These are phyloP conservation scores for Gorsachius goisagi DNA, from an alignment of 2,113 vertebrate genomes.

Conservation along the genomic window DNA sequence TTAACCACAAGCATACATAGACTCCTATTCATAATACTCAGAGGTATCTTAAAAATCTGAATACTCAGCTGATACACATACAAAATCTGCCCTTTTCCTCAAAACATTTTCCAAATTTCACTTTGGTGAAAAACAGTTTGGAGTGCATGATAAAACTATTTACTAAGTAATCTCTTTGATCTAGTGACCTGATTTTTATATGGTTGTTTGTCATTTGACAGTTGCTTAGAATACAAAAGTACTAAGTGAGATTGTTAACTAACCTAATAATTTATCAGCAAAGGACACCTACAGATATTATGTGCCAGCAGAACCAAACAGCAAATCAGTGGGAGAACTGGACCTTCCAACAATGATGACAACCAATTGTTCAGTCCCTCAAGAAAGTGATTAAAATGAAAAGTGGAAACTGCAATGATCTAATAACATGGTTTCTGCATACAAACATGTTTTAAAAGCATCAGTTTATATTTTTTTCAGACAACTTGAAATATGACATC, in stretches of 20 bases:
- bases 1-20: background rate
- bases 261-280: background rate
- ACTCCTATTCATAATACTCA: background rate
- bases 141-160: background rate
- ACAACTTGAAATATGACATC: background rate
- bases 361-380: background rate
- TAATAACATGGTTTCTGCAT: background rate
- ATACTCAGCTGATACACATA: background rate
- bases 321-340: background rate
- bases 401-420: background rate
- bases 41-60: background rate
- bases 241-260: background rate
- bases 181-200: background rate
- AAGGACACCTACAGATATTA: background rate
- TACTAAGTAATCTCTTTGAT: background rate
- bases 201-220: background rate
- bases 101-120: background rate
- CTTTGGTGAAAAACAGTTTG: background rate
- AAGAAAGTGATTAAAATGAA: background rate
- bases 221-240: background rate
- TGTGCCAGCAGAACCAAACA: background rate
- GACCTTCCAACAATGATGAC: background rate
- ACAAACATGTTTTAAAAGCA: background rate
- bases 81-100: background rate
- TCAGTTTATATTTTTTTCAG: background rate